Evolutionary conservation across 2,797 vertebrate species (phyloP), one percentile per base, ranked within the genome.

Genomic region (Pterois miles): DNA sequence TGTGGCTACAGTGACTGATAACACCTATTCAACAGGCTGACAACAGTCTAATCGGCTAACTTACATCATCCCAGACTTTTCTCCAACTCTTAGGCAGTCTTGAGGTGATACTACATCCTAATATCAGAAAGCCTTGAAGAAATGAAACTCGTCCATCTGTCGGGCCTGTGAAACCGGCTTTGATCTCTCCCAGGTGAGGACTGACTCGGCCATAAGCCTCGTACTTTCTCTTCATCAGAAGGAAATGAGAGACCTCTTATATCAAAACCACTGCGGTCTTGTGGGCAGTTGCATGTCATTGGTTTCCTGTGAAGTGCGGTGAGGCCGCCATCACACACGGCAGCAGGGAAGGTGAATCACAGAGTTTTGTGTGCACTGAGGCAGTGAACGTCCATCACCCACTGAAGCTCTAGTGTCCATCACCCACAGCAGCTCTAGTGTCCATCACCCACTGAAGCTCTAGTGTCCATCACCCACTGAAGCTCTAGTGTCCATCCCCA

Each of bases 181-280:
- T 92, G 83, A 90, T 87, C 83, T 86, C 57, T 63, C 18, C 23
- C 60, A 80, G 82, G 72, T 85, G 74, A 88, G 71, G 69, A 38
- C n/a, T 2, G 5, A 36, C 78, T 76, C n/a, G 58, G 56, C 68
- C 74, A 14, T 71, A 29, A 83, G 59, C 67, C 60, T 60, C 52
- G 38, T 20, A 10, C 67, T 82, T 65, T 23, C 71, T 36, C 82
- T 74, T 83, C 77, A 84, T 81, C 60, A 60, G 40, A 60, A 60
- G 48, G 53, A 83, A 82, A 83, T 79, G 79, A 81, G 71, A 75
- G 31, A 64, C 76, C 29, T 58, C 74, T 79, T 31, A 65, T 29
- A 74, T 63, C 40, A 65, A 22, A 27, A 29, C 57, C 57, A 48
- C 52, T 73, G 38, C 78, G 77, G 58, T 58, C 53, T 27, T 29